Conservation (phyloP, 2,113 vertebrate genomes). For the Chaetodon auriga region DNA sequence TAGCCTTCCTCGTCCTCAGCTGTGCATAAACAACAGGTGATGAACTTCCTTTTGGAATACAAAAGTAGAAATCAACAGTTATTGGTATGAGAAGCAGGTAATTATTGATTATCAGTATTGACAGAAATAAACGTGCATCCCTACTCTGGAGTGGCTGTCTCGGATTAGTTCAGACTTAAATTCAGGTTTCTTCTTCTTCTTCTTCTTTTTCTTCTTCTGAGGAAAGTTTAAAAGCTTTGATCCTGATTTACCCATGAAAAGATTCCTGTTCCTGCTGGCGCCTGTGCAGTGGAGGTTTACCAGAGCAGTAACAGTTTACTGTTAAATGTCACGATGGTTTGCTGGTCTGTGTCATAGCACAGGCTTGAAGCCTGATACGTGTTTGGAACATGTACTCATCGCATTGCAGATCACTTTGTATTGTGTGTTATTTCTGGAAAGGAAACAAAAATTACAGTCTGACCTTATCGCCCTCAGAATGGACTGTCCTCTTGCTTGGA, state of each 20-base stretch:
- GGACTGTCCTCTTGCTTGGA: constrained; percentile 4
- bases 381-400: constrained; percentile 21
- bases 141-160: too few species aligned
- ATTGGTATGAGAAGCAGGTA: too few species aligned
- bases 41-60: too few species aligned
- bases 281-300: constrained; percentile 11
- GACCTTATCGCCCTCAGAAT: constrained; percentile 11
- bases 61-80: too few species aligned
- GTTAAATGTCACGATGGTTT: constrained; percentile 22
- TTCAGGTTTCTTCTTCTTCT: constrained; percentile 5
- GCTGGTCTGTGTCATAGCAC: background rate
- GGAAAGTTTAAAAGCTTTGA: background rate
- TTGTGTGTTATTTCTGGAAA: constrained; percentile 33
- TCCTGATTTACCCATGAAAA: constrained; percentile 15
- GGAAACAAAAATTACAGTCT: constrained; percentile 27
- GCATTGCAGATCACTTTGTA: constrained; percentile 14
- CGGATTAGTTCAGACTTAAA: background rate
- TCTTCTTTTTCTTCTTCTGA: constrained; percentile 4
- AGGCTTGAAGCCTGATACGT: constrained; percentile 15
- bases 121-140: too few species aligned
- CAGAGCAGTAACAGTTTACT: constrained; percentile 42
- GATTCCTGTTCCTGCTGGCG: background rate
- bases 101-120: too few species aligned
- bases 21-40: too few species aligned
- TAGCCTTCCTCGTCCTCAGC: too few species aligned